Base-by-base conservation (phyloP, 2,797 vertebrate genomes). In the Yasuhikotakia modesta region DNA sequence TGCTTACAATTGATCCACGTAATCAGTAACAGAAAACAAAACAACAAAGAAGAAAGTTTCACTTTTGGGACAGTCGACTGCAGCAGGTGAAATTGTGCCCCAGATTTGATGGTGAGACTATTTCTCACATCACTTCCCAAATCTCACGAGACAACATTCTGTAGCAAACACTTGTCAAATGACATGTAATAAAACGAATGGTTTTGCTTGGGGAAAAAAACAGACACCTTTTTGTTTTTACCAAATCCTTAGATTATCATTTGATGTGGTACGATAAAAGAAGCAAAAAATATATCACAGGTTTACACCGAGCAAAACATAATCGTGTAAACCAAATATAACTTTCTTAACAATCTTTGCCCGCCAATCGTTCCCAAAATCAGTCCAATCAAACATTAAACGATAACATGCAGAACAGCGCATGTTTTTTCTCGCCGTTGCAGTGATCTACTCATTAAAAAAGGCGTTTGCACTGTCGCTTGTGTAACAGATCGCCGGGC, bases 391-490 rank as follows among this genome's bases (percentile, higher is more conserved):
- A 35, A 14, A 73, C 16, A n/a, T 22, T 52, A 5, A 17, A 24
- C 39, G 30, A 21, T 52, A 11, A 30, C 45, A 52, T 10, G 21
- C 43, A 50, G 2, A 17, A 22, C 14, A 48, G 16, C 19, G 4
- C 21, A 2, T 52, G n/a, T 19, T 24, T 65, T 14, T 64, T 45
- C 57, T 71, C 63, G 52, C 45, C 72, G n/a, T 64, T 58, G 50
- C 57, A 60, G 55, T 35, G 22, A 76, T 32, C 67, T 14, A 8
- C 32, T 21, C 27, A 73, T 67, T 70, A n/a, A 76, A 87, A 83
- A 86, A 84, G 88, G 82, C 76, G 83, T 87, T 87, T 90, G 89
- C 83, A 81, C 84, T 80, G 79, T 84, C 90, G 88, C 90, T 88
- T 91, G 89, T 86, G 35, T 27, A 88, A 86, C 86, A 78, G 83